These are phyloP conservation scores for Eretmocerus hayati DNA, from an alignment of 2,888 invertebrate genomes.

Conservation along the genomic window DNA sequence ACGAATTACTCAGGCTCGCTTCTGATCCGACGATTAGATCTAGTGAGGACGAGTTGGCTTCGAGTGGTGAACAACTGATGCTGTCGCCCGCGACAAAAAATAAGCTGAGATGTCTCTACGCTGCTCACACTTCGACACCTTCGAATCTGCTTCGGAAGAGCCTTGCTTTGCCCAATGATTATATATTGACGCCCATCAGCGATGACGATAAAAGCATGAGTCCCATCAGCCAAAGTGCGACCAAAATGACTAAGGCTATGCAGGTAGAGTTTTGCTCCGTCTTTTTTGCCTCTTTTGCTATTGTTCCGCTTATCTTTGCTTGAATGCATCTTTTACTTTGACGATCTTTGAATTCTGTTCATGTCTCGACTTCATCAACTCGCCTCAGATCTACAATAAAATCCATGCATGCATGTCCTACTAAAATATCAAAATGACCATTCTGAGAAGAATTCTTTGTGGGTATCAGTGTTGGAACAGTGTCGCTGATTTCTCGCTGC, in stretches of 20 bases:
- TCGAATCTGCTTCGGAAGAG: slow-evolving; percentile 40
- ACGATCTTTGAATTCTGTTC: no score
- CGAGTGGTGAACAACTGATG: slow-evolving; percentile 7
- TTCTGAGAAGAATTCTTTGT: no score
- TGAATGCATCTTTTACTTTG: no score
- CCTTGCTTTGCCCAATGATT: slow-evolving; percentile 36
- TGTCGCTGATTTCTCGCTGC: no score
- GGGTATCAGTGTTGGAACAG: no score
- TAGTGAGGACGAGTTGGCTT: slow-evolving; percentile 9
- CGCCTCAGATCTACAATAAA: no score
- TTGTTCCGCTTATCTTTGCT: no score
- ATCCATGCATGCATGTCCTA: no score
- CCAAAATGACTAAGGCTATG: slow-evolving; percentile 81
- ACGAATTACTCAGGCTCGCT: slow-evolving; percentile 27
- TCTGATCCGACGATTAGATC: slow-evolving; percentile 30
- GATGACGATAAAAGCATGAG: slow-evolving; percentile 71
- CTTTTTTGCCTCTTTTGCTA: no score
- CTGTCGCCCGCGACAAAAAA: slow-evolving; percentile 34
- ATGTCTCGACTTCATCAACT: no score
- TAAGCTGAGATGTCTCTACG: slow-evolving; percentile 33
- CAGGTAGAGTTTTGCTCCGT: no score
- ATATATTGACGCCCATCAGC: slow-evolving; percentile 49
- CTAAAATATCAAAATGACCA: no score
- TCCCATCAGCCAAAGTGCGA: slow-evolving; percentile 80
- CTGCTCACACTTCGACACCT: slow-evolving; percentile 42